Conservation (phyloP, 2,113 vertebrate genomes). For the Cromileptes altivelis region DNA sequence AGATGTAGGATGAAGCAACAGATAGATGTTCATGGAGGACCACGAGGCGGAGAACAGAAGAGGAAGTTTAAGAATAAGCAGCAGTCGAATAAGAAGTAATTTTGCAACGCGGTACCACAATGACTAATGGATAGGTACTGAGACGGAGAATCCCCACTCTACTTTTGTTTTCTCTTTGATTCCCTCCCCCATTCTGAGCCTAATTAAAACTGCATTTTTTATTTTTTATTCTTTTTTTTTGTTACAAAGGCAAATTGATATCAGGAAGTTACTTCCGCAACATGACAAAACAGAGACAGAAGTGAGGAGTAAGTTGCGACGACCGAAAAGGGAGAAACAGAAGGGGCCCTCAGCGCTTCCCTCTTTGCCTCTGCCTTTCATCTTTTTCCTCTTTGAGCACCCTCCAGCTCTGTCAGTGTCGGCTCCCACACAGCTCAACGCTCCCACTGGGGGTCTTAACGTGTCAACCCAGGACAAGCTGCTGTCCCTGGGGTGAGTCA, state of each 20-base stretch:
- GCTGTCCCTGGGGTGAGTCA: constrained; percentile 31
- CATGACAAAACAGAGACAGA: constrained; percentile 35
- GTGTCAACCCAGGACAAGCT: constrained; percentile 62
- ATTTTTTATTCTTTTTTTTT: background rate
- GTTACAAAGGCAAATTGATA: constrained; percentile 27
- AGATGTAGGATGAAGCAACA: background rate
- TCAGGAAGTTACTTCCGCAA: constrained; percentile 38
- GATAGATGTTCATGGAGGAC: background rate
- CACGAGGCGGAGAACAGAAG: background rate
- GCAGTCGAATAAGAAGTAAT: background rate
- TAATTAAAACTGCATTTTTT: constrained; percentile 42
- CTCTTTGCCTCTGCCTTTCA: constrained; percentile 59
- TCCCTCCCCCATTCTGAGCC: constrained; percentile 11
- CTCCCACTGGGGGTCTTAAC: constrained; percentile 47
- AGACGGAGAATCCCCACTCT: constrained; percentile 35
- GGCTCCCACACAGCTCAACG: constrained; percentile 31
- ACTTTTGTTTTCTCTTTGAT: constrained; percentile 52
- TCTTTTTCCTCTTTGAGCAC: constrained; percentile 66
- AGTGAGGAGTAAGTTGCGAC: constrained; percentile 6
- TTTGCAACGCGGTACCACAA: background rate
- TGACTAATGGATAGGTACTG: constrained; percentile 48
- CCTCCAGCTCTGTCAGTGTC: constrained; percentile 59
- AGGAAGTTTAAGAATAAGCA: background rate
- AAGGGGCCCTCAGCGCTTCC: constrained; percentile 49
- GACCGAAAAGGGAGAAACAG: constrained; percentile 26